Percentiles rank a stretch among this genome's conserved stretches.
Evolutionary conservation across 2,888 invertebrate genomes (phyloP).

Genomic region (Tetanocera ferruginea): DNA sequence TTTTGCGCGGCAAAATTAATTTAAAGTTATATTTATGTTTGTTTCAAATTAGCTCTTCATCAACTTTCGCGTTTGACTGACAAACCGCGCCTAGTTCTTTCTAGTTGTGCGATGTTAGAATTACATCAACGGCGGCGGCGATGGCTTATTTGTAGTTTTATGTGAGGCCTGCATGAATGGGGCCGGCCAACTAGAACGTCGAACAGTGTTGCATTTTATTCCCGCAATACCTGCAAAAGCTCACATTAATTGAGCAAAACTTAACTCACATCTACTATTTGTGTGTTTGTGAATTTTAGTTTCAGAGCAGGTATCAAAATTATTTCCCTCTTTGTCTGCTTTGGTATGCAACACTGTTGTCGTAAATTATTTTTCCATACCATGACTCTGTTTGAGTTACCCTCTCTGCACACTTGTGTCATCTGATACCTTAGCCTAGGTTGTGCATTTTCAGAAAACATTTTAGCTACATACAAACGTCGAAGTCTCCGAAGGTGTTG

Average conservation of each 20-base stretch:
- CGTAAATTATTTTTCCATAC: too few relatives aligned
- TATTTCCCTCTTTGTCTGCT: neutral
- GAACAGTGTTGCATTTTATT: neutral
- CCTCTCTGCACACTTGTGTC: too few relatives aligned
- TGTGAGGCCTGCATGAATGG: conserved; percentile 17
- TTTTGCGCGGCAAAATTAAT: conserved; percentile 15
- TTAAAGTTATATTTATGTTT: neutral
- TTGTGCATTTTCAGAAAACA: too few relatives aligned
- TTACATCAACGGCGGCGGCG: neutral
- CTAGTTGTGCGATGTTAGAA: neutral
- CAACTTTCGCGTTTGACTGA: neutral
- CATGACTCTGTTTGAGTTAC: too few relatives aligned
- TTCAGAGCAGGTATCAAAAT: neutral
- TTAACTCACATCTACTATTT: neutral
- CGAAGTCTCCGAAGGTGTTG: too few relatives aligned
- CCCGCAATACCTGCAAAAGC: neutral
- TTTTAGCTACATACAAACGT: too few relatives aligned
- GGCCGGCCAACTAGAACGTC: conserved; percentile 21
- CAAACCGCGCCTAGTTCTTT: conserved; percentile 3
- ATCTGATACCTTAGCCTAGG: too few relatives aligned
- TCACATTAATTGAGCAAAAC: neutral
- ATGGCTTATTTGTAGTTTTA: conserved; percentile 3
- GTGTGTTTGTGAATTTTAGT: neutral
- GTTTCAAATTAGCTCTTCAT: neutral
- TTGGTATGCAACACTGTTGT: neutral